Base-by-base conservation (phyloP, 2,888 invertebrate species). In the Serrognathus titanus region DNA sequence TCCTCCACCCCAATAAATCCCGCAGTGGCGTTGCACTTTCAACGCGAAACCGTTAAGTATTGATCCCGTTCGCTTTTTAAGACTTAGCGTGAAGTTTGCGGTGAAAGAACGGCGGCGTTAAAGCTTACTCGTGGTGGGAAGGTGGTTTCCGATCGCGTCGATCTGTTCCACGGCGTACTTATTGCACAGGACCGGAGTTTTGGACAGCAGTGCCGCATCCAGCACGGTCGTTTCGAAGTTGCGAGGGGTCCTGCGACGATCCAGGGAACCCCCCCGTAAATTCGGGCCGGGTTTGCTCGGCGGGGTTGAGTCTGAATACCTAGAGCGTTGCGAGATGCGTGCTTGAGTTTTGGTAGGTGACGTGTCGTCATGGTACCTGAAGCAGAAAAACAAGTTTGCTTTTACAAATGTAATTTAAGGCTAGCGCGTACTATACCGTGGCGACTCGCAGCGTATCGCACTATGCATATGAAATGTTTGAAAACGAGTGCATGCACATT, bases 141-240 rank as follows among this genome's bases (percentile, higher is more conserved):
- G 63, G 40, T 63, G 69, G 63, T 72, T 48, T 69, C 70, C 78
- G 10, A 69, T 63, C 1, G 68, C 63, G 73, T 71, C 79, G 62
- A 69, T 67, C 4, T 46, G 47, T 49, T 85, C 84, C 49, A 87
- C 75, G 0, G 87, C 88, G 71, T 89, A 90, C 64, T 83, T 85
- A 73, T 90, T 90, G 70, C 85, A 87, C 40, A 88, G 79, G 37
- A 89, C 85, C 0, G 88, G 85, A 1, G 83, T 81, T 59, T 81
- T 81, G 37, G 81, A 81, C 24, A 78, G 65, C 46, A 71, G 63
- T 31, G 76, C 69, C 6, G 74, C 71, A 70, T 72, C 72, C 64
- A 76, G 60, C 65, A 76, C 65, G 66, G 74, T 57, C 6, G 24
- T 31, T 69, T 73, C 65, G 51, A 71, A 65, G 57, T 66, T 64